These are phyloP conservation scores for Lochmaea crataegi DNA, from an alignment of 2,888 invertebrate species.

Conservation along the genomic window DNA sequence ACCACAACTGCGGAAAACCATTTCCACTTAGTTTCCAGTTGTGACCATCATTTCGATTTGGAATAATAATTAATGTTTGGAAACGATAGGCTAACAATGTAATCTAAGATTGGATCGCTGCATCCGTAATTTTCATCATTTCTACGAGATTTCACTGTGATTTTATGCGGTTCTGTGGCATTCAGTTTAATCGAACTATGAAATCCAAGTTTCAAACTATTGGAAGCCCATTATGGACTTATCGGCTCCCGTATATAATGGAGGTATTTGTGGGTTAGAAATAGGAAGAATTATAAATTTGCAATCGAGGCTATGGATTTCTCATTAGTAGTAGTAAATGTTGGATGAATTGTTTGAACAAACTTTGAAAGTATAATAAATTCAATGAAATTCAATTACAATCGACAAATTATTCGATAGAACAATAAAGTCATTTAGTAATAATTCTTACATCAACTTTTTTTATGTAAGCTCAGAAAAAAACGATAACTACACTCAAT, in stretches of 20 bases:
- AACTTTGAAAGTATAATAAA: background rate
- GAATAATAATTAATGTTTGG: slow-evolving; percentile 37
- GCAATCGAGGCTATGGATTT: background rate
- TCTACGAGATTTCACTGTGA: slow-evolving; percentile 29
- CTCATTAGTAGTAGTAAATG: background rate
- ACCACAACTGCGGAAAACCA: slow-evolving; percentile 40
- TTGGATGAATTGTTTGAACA: background rate
- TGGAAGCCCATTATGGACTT: slow-evolving; percentile 21
- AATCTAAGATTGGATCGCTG: slow-evolving; percentile 36
- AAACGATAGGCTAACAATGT: slow-evolving; percentile 37
- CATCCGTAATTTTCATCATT: slow-evolving; percentile 35
- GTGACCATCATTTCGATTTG: slow-evolving; percentile 33
- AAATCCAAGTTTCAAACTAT: slow-evolving; percentile 27
- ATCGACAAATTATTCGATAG: no score
- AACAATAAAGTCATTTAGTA: no score
- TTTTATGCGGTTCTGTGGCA: slow-evolving; percentile 22
- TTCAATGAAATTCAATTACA: no score
- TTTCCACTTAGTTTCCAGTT: slow-evolving; percentile 42
- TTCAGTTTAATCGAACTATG: slow-evolving; percentile 32
- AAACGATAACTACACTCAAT: no score
- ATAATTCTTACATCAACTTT: no score
- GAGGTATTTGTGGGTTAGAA: slow-evolving; percentile 20
- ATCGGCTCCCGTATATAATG: slow-evolving; percentile 20
- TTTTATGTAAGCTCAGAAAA: no score
- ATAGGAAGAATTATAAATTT: slow-evolving; percentile 11